Conservation (phyloP, 2,113 vertebrate species). For the Etia nguti region DNA sequence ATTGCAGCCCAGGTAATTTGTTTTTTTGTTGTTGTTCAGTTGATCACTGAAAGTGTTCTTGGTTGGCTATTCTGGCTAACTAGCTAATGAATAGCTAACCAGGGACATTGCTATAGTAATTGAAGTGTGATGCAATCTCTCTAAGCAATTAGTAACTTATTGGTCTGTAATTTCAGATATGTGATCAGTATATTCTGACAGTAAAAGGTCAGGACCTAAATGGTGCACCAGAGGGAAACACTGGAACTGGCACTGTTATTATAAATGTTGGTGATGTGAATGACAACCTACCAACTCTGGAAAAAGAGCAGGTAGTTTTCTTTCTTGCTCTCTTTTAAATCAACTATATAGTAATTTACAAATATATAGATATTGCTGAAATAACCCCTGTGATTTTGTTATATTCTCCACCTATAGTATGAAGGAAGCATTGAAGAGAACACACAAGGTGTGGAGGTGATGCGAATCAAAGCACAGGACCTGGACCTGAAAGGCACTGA, state of each 20-base stretch:
- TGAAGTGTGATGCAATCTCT: background rate
- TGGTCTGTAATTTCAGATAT: slow-evolving; percentile 57
- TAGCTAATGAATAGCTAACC: background rate
- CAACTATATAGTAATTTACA: background rate
- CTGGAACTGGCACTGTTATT: slow-evolving; percentile 68
- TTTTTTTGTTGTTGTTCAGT: background rate
- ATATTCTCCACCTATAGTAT: slow-evolving; percentile 68
- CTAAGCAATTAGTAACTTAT: background rate
- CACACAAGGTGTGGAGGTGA: slow-evolving; percentile 75
- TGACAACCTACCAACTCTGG: slow-evolving; percentile 83
- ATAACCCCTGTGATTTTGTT: background rate
- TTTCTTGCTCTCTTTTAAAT: background rate
- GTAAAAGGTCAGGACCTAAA: slow-evolving; percentile 81
- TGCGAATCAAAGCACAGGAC: slow-evolving; percentile 83
- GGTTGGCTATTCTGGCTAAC: background rate
- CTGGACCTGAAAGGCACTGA: slow-evolving; percentile 76
- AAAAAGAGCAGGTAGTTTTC: slow-evolving; percentile 76
- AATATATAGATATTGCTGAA: background rate
- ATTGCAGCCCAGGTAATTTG: background rate
- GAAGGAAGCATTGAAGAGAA: slow-evolving; percentile 83
- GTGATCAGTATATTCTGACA: slow-evolving; percentile 71
- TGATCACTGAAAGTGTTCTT: background rate
- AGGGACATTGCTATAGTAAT: background rate
- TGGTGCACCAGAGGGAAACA: slow-evolving; percentile 71
- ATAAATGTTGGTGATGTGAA: slow-evolving; percentile 86